A percentile compares a stretch with the other conserved stretches of the same genome.
Conservation (phyloP, 1,140 invertebrate species). For the Zaprionus camerounensis region DNA sequence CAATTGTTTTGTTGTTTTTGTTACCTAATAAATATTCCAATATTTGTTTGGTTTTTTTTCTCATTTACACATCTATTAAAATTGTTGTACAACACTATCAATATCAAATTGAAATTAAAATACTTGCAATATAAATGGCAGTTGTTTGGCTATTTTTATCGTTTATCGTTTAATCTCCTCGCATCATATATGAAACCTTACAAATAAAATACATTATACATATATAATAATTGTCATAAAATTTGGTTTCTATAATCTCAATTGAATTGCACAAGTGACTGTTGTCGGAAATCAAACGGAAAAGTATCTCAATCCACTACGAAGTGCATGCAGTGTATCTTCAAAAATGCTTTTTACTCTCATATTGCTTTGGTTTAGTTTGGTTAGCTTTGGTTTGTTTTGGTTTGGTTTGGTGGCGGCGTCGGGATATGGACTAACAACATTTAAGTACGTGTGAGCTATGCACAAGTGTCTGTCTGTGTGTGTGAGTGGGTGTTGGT, state of each 20-base stretch:
- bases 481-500: slow-evolving; percentile 21
- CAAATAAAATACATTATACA: slow-evolving; percentile 42
- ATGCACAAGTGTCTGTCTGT: slow-evolving; percentile 27
- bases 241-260: neutral
- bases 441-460: slow-evolving; percentile 24
- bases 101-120: slow-evolving; percentile 51
- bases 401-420: slow-evolving; percentile 52
- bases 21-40: slow-evolving; percentile 4
- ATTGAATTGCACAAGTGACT: slow-evolving; percentile 72
- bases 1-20: slow-evolving; percentile 46
- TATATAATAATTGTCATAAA: neutral
- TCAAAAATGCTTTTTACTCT: slow-evolving; percentile 5
- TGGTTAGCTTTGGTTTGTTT: slow-evolving; percentile 4
- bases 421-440: slow-evolving; percentile 52
- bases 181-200: slow-evolving; percentile 63
- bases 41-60: slow-evolving; percentile 16
- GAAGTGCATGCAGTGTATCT: slow-evolving; percentile 30
- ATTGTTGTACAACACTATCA: slow-evolving; percentile 29
- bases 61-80: slow-evolving; percentile 66
- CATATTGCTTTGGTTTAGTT: slow-evolving; percentile 18
- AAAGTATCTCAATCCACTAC: slow-evolving; percentile 38
- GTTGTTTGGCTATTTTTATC: slow-evolving; percentile 75
- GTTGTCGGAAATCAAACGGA: slow-evolving; percentile 37
- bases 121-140: slow-evolving; percentile 80
- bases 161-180: slow-evolving; percentile 18